Base-by-base conservation (phyloP, 2,888 invertebrate species). In the Crossocerus cetratus region DNA sequence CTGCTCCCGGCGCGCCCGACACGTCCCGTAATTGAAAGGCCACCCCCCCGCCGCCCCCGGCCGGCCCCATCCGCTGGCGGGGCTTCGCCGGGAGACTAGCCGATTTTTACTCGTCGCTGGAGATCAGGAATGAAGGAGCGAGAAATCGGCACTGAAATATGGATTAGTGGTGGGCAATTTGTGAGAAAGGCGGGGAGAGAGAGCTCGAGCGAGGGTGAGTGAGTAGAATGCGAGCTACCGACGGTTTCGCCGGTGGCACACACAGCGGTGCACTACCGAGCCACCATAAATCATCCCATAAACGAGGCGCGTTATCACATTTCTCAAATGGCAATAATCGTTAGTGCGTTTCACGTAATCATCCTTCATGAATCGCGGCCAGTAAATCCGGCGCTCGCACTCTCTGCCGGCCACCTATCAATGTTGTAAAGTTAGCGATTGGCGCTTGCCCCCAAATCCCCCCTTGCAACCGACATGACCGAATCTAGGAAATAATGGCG, bases 271-370 rank as follows among this genome's bases (percentile, higher is more conserved):
- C 58, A 16, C 20, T 59, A 14, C 13, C n/a, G 13, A 14, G 22
- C 44, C 13, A 20, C 20, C 44, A 45, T 60, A 45, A 45, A 60
- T 60, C 45, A 45, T 60, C 44, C 14, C 44, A 22, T n/a, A 45
- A 57, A 32, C 23, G 16, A n/a, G 23, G 14, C 20, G 16, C 60
- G 45, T 60, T 60, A 60, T 60, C 21, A n/a, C 60, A 45, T 60
- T 21, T 45, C 21, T 45, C 14, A 45, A 60, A 60, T 21, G 60
- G 44, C 44, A 60, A 60, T 22, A 45, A 60, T 60, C 60, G 22
- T 22, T 14, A 18, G 20, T 60, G 45, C 14, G 23, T 59, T 59
- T 59, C 43, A 43, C 22, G 21, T 60, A 20, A 45, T 45, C 45
- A 45, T 60, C 45, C n/a, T 21, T 22, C 43, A 45, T 59, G 43